Base-by-base conservation (phyloP, 2,797 vertebrate species). In the Balearica regulorum region DNA sequence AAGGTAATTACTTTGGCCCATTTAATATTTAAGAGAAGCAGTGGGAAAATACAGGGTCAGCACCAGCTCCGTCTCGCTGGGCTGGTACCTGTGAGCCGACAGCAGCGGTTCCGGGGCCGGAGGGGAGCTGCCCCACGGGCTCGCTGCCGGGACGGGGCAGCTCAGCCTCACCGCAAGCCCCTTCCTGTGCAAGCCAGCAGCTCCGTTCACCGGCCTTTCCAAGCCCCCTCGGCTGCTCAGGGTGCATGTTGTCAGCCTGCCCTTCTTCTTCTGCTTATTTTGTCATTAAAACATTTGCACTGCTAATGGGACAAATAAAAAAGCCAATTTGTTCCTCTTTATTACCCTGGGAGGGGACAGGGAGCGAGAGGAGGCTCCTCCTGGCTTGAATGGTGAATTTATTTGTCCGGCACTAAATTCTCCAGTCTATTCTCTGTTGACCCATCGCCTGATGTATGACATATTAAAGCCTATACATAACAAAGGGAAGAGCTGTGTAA, bases 221-320 rank as follows among this genome's bases (percentile, higher is more conserved):
- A 0, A 31, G 46, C 17, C 6, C 41, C 48, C n/a, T 2, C 1
- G 3, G 21, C 68, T 24, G 61, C 11, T 4, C 11, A 0, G 35
- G 72, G 60, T 6, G 11, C 10, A 6, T 3, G 10, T n/a, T 26
- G 29, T 11, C 66, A 61, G 37, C 58, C 53, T 29, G 10, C 14
- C 72, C 37, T 37, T 60, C 75, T n/a, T 46, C 57, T 69, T 58
- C 31, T 78, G 33, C 28, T 35, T 57, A 43, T 43, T 80, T 24
- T 48, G 37, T 22, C 62, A 28, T 81, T 54, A 86, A 49, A 64
- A 60, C 17, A 1, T n/a, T 68, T 39, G 72, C 18, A 9, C 22
- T 49, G 54, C 46, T 80, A 68, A 80, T 58, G 69, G 57, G 58
- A 76, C 77, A 71, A 87, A 80, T 78, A 17, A 46, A 57, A 72